Conservation (phyloP, 1,140 invertebrate species). For the Riptortus pedestris region DNA sequence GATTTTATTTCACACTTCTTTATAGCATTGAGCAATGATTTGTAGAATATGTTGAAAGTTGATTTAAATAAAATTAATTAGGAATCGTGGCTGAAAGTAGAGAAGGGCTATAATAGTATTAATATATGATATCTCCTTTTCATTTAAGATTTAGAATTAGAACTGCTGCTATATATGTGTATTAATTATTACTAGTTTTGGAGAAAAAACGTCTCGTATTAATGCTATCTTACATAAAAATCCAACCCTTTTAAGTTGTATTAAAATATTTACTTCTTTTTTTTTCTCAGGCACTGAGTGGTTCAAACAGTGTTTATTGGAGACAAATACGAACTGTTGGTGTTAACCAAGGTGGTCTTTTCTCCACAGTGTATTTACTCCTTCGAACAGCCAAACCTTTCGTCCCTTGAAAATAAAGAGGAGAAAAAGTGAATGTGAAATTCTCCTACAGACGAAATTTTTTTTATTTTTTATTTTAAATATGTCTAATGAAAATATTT, state of each 20-base stretch:
- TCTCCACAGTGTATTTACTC: constrained; percentile 37
- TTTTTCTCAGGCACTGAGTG: constrained; percentile 33
- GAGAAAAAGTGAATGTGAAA: no score
- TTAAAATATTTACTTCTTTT: constrained; percentile 2
- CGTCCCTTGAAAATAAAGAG: neutral
- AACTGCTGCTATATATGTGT: neutral
- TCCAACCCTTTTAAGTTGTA: neutral
- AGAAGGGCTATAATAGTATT: no score
- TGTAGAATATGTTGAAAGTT: no score
- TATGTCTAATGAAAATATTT: no score
- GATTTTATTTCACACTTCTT: no score
- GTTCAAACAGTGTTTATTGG: constrained; percentile 28
- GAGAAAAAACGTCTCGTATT: no score
- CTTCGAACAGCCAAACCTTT: constrained; percentile 16
- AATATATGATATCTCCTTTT: neutral
- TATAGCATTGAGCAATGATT: no score
- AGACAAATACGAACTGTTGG: constrained; percentile 34
- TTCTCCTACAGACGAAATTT: no score
- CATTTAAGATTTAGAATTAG: neutral
- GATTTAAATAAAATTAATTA: no score
- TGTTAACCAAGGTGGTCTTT: constrained; percentile 38
- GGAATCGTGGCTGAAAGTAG: no score
- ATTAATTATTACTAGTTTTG: neutral
- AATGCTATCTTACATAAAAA: neutral
- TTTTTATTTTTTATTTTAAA: no score